These are phyloP conservation scores for Aphelinus certus DNA, from an alignment of 1,140 invertebrate species.

Conservation along the genomic window DNA sequence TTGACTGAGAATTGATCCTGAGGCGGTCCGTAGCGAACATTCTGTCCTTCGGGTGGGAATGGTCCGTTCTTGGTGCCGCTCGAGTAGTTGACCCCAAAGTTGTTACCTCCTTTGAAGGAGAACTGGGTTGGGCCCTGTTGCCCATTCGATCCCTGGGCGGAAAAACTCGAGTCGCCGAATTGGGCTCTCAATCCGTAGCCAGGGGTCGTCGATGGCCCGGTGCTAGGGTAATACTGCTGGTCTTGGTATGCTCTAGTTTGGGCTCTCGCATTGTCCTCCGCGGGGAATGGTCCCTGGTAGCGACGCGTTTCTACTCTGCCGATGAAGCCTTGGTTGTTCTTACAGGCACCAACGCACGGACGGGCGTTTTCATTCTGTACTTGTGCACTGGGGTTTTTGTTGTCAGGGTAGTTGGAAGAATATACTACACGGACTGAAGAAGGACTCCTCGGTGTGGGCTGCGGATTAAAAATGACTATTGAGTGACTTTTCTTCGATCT, in stretches of 20 bases:
- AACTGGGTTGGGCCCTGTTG: conserved; percentile 2
- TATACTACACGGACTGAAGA: conserved; percentile 15
- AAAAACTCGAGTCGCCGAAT: conserved; percentile 1
- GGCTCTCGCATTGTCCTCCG: background rate
- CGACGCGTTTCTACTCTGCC: background rate
- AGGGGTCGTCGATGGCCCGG: background rate
- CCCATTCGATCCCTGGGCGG: background rate
- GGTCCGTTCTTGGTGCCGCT: background rate
- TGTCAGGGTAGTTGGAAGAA: background rate
- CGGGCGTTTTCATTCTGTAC: background rate
- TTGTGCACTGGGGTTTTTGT: background rate
- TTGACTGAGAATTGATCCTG: background rate
- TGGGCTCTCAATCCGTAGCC: conserved; percentile 10
- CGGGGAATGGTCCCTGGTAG: background rate
- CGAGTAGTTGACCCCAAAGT: background rate
- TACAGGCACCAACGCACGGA: conserved; percentile 31
- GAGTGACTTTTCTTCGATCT: too few species aligned
- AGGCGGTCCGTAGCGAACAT: background rate
- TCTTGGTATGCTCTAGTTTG: background rate
- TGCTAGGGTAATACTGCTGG: conserved; percentile 6
- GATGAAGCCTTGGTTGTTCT: background rate
- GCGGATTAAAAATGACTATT: background rate
- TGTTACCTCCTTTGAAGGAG: background rate
- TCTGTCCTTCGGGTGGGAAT: background rate
- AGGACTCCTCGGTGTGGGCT: conserved; percentile 14